Evolutionary conservation across 2,113 vertebrate species (phyloP), one percentile per base, ranked within the genome.

Genomic region (Platichthys stellatus): DNA sequence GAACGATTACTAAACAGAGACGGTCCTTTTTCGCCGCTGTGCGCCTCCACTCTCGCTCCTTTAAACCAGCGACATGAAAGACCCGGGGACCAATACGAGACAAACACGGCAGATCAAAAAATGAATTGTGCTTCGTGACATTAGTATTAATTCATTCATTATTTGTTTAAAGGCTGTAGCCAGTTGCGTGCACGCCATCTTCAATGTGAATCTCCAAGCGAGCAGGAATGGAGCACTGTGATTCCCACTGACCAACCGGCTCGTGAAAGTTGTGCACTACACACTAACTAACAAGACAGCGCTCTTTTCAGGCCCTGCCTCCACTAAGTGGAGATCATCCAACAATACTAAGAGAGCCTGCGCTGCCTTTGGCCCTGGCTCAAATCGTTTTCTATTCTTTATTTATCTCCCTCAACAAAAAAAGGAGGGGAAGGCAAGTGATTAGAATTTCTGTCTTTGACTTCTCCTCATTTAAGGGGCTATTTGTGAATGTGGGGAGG

Each of bases 1-100:
- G 93, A 93, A 92, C 94, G 95, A 96, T 96, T 95, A 96, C 95
- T 93, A 96, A 96, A 96, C 92, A 96, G 92, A 94, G 94, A 93
- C 92, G 92, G 95, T 90, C 78, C 85, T 92, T 95, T 96, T 94
- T 93, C 95, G 85, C 88, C 84, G 83, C 84, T 86, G 85, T 88
- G 91, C 65, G 79, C 86, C 80, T 90, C 78, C 76, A 79, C 78
- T 86, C 84, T 79, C 65, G 40, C 76, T 83, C 78, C 80, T 93
- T 94, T 92, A 88, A 93, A 91, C 87, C 84, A 78, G 62, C 81
- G 74, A 90, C 91, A 92, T 93, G 89, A 93, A 93, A 93, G 88
- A 89, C 88, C 88, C 72, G 59, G 83, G 85, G 84, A 80, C 86
- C 85, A 85, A 80, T 76, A 86, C 72, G 80, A 83, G 83, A 90